Percentiles rank a stretch among this genome's conserved stretches.
These are phyloP conservation scores for Monochamus saltuarius DNA, from an alignment of 1,140 invertebrate species.

Conservation along the genomic window DNA sequence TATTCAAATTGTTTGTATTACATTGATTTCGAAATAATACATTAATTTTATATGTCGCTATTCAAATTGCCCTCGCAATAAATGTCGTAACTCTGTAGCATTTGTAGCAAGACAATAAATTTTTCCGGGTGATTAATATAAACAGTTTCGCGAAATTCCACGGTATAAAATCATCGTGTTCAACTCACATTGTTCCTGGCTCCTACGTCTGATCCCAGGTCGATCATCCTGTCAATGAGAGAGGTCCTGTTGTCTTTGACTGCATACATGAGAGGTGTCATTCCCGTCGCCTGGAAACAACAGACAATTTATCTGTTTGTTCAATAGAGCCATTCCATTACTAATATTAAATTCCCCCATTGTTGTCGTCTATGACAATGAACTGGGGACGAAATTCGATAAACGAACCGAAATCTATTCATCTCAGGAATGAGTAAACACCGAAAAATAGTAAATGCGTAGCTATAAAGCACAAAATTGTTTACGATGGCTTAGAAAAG, in stretches of 20 bases:
- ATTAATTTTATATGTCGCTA: no score
- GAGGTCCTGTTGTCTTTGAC: constrained; percentile 91
- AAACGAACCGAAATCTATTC: not conserved
- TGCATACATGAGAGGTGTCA: constrained; percentile 93
- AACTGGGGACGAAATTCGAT: not conserved
- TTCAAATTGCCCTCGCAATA: no score
- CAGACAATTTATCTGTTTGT: constrained; percentile 34
- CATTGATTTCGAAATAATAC: no score
- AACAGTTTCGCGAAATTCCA: no score
- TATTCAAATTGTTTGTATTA: no score
- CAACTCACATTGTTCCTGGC: constrained; percentile 84
- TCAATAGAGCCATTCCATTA: constrained; percentile 25
- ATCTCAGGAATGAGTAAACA: not conserved
- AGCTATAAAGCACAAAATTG: no score
- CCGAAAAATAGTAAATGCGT: no score
- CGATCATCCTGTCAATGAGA: constrained; percentile 86
- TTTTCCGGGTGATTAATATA: no score
- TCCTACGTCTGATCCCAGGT: constrained; percentile 88
- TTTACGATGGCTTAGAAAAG: no score
- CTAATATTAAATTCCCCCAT: constrained; percentile 1
- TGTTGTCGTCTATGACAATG: not conserved
- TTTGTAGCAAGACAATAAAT: no score
- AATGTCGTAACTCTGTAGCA: no score
- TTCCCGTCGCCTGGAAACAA: constrained; percentile 77
- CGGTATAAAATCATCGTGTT: no score